A percentile compares a stretch with the other conserved stretches of the same genome.
These are phyloP conservation scores for Brachyrhaphis roseni DNA, from an alignment of 2,797 vertebrate genomes.

Conservation along the genomic window DNA sequence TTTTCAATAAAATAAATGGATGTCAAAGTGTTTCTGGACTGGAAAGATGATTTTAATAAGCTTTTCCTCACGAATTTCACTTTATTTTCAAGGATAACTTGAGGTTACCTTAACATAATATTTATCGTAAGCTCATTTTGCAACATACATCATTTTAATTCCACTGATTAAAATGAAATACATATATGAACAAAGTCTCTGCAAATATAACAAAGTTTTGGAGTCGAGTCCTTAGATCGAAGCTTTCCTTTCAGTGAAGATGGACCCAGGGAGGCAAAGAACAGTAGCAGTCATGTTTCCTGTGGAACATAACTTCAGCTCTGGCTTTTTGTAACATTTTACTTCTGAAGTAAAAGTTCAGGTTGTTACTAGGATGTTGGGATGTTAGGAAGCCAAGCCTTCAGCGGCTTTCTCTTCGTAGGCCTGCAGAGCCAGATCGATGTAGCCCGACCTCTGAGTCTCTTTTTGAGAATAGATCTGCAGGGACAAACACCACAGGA, in stretches of 20 bases:
- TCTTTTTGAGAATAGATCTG: slow-evolving; percentile 91
- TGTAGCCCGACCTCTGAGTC: slow-evolving; percentile 86
- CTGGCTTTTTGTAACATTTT: slow-evolving; percentile 18
- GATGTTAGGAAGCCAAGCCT: slow-evolving; percentile 61
- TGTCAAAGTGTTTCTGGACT: neutral
- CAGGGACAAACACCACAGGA: slow-evolving; percentile 35
- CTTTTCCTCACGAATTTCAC: slow-evolving; percentile 26
- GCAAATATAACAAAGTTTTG: neutral
- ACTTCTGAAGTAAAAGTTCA: neutral
- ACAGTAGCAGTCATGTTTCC: neutral
- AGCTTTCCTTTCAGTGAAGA: neutral
- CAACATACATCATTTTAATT: slow-evolving; percentile 53
- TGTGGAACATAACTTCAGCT: neutral
- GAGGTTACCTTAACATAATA: slow-evolving; percentile 13
- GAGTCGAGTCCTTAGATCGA: neutral
- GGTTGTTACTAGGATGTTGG: neutral
- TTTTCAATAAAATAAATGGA: slow-evolving; percentile 4
- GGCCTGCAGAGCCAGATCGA: slow-evolving; percentile 89
- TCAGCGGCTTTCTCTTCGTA: slow-evolving; percentile 77
- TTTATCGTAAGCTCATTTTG: slow-evolving; percentile 50
- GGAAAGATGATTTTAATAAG: slow-evolving; percentile 9
- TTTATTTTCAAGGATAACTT: neutral
- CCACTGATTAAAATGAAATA: neutral
- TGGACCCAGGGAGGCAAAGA: neutral
- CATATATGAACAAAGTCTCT: neutral